These are phyloP conservation scores for Menura novaehollandiae DNA, from an alignment of 2,113 vertebrate species.

Conservation along the genomic window DNA sequence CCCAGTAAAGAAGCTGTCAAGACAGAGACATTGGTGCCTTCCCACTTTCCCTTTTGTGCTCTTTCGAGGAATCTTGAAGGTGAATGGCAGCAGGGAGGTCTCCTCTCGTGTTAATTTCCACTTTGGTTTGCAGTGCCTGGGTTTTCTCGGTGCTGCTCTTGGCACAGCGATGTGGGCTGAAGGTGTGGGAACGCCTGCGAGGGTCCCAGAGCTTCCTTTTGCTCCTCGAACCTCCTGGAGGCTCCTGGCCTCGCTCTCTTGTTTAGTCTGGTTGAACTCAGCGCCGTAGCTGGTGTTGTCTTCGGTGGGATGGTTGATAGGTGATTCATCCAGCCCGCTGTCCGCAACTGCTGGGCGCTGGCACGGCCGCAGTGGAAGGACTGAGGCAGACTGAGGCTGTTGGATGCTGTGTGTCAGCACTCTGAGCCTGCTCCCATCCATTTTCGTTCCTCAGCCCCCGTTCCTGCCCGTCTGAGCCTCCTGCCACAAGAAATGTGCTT, in stretches of 20 bases:
- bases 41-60: not conserved
- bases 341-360: not conserved
- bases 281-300: not conserved
- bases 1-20: conserved; percentile 20
- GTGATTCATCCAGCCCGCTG: not conserved
- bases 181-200: not conserved
- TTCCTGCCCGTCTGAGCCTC: not conserved
- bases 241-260: not conserved
- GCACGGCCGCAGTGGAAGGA: not conserved
- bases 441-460: not conserved
- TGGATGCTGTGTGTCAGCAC: not conserved
- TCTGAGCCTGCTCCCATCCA: not conserved
- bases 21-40: not conserved
- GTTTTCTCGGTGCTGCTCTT: not conserved
- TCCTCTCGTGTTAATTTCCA: not conserved
- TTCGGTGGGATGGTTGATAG: not conserved
- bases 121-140: not conserved
- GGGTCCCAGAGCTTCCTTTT: not conserved
- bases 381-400: not conserved
- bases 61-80: conserved; percentile 44
- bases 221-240: not conserved
- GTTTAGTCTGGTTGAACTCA: conserved; percentile 34
- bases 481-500: not conserved
- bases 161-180: not conserved
- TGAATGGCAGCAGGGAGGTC: not conserved